Evolutionary conservation across 2,113 vertebrate species (phyloP), one percentile per base, ranked within the genome.

Genomic region (Oreochromis tanganicae): DNA sequence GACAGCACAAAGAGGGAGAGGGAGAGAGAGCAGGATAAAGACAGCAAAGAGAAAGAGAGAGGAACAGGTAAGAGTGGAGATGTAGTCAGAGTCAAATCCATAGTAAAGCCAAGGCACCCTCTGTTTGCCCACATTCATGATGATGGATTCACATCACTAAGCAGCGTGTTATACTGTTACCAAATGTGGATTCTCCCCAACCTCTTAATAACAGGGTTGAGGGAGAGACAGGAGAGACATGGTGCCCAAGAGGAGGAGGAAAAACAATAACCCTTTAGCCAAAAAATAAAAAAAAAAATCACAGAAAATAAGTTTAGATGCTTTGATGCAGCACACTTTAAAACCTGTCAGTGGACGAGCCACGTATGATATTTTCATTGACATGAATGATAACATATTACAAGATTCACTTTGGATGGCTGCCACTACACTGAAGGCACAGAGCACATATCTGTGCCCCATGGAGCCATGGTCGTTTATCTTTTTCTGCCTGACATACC

Each of bases 1-100:
- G 61, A 21, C 61, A 1, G 3, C 34, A 38, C 61, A 66, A 66
- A 66, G 32, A 34, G 9, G 29, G 16, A 54, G 1, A 3, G 52
- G 52, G 3, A 63, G 4, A 63, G 19, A 66, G 61, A 38, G 17
- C 61, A 66, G 2, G 61, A 12, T n/a, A 38, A 66, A 36, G 61
- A 66, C 32, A 36, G 32, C 17, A 66, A 36, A 38, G 61, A 12
- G 32, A n/a, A 36, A 66, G 17, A 66, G 29, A 63, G 61, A 3
- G 59, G 6, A 10, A 0, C 1, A 66, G 61, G 32, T 66, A 38
- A 66, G 32, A 38, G 17, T 66, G 61, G 61, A n/a, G 32, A 36
- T 66, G 61, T 7, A 36, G 61, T 36, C 61, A 66, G n/a, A 63
- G 61, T 66, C 32, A 66, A 66, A 36, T 63, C 59, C 59, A 63